Evolutionary conservation across 1,140 invertebrate species (phyloP).

Genomic region (Lasioglossum albipes): DNA sequence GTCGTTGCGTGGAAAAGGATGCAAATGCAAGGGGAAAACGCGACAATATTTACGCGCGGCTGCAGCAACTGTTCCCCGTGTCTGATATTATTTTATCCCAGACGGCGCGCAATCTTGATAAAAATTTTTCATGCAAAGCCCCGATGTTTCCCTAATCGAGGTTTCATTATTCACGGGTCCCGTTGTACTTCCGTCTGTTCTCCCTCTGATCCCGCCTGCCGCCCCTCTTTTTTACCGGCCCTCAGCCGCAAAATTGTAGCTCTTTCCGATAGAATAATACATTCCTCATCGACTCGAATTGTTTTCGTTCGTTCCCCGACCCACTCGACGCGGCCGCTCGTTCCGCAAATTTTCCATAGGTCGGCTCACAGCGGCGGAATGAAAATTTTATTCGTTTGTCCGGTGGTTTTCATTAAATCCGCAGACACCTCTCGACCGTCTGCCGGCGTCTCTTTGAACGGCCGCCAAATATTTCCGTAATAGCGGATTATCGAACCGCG

Average conservation of each 20-base stretch:
- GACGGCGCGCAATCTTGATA: neutral
- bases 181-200: slow-evolving; percentile 3
- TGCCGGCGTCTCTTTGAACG: slow-evolving; percentile 40
- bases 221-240: neutral
- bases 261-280: slow-evolving; percentile 48
- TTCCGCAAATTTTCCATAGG: slow-evolving; percentile 49
- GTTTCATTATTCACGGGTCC: slow-evolving; percentile 27
- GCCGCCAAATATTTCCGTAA: slow-evolving; percentile 59
- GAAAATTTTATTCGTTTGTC: slow-evolving; percentile 64
- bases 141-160: slow-evolving; percentile 43
- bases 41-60: neutral
- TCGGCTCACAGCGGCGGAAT: slow-evolving; percentile 33
- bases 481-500: slow-evolving; percentile 49
- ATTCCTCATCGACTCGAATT: slow-evolving; percentile 41
- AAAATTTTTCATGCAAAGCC: slow-evolving; percentile 24
- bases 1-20: too few species aligned
- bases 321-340: slow-evolving; percentile 13
- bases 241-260: slow-evolving; percentile 21
- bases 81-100: neutral
- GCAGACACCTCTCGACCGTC: slow-evolving; percentile 56
- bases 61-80: neutral
- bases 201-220: neutral
- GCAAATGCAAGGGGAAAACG: neutral
- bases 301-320: slow-evolving; percentile 51
- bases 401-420: slow-evolving; percentile 62